Evolutionary conservation across 2,113 vertebrate species (phyloP).

Genomic region (Pluvialis apricaria): DNA sequence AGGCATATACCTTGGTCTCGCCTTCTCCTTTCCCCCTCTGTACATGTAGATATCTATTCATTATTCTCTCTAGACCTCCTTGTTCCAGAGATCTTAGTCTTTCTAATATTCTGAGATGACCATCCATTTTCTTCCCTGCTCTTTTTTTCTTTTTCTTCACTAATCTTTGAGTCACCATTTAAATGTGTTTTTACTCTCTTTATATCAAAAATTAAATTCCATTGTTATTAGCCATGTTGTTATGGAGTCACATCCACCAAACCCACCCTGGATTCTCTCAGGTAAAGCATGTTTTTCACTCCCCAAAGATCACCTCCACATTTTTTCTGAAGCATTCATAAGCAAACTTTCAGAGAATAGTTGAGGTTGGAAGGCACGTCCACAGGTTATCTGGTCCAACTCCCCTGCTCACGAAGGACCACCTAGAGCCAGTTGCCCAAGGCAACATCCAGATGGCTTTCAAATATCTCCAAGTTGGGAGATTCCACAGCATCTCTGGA

Average conservation of each 20-base stretch:
- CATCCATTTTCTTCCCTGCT: not conserved
- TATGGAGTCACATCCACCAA: not conserved
- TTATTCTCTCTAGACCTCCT: not conserved
- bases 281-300: not conserved
- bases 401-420: not conserved
- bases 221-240: not conserved
- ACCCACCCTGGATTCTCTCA: not conserved
- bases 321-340: not conserved
- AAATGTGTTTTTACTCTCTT: not conserved
- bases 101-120: not conserved
- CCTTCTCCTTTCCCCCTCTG: not conserved
- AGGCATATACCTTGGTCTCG: fast-evolving
- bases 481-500: not conserved
- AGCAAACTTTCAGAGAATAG: not conserved
- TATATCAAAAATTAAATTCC: not conserved
- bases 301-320: not conserved
- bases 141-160: not conserved
- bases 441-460: not conserved
- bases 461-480: not conserved
- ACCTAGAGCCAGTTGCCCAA: not conserved
- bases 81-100: not conserved
- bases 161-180: not conserved
- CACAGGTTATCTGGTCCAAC: not conserved
- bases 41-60: not conserved
- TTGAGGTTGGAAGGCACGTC: not conserved